Conservation (phyloP, 2,113 vertebrate species). For the Mellivora capensis region DNA sequence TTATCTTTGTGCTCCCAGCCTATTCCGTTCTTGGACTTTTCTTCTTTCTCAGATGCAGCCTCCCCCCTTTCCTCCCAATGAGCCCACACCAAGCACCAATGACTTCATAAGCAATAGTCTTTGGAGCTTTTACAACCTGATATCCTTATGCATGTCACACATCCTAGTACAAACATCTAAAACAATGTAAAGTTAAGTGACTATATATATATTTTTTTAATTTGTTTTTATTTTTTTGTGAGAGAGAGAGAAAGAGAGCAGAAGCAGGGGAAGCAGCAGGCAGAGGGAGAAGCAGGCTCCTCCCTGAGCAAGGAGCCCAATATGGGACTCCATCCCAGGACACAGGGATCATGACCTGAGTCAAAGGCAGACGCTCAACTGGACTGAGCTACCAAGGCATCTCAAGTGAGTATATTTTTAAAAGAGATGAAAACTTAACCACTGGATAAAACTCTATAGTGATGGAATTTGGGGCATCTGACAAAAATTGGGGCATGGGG, state of each 20-base stretch:
- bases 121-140: constrained; percentile 5
- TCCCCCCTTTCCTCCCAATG: neutral
- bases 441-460: neutral
- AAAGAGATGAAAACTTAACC: constrained; percentile 7
- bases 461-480: neutral
- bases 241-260: too few relatives aligned
- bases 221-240: too few relatives aligned
- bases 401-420: neutral
- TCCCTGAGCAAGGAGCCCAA: too few relatives aligned
- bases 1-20: neutral
- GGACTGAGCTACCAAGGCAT: too few relatives aligned
- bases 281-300: too few relatives aligned
- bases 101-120: neutral
- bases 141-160: neutral
- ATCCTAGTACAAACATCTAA: neutral
- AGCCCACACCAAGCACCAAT: neutral
- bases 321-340: too few relatives aligned
- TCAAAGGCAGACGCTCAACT: too few relatives aligned
- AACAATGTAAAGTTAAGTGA: constrained; percentile 9
- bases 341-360: too few relatives aligned
- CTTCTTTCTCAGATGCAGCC: neutral
- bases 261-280: too few relatives aligned
- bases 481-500: neutral
- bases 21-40: neutral
- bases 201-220: neutral